Evolutionary conservation across 2,797 vertebrate genomes (phyloP), one percentile per base, ranked within the genome.

Genomic region (Acanthiza pusilla): DNA sequence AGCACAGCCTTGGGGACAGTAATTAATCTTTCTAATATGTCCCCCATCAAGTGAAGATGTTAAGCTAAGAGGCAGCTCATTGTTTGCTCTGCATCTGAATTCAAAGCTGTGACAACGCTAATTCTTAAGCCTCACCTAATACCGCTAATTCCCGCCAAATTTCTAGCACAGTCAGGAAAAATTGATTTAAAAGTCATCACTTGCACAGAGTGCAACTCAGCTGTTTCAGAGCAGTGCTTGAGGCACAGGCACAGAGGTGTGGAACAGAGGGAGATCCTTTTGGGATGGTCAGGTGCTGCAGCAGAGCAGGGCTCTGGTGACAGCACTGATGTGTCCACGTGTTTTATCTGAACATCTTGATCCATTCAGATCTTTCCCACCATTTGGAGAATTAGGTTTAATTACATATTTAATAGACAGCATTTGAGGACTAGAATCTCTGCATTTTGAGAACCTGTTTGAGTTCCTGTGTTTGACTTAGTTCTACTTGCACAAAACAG

Each of bases 51-150:
- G 61, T 43, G 68, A 92, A 95, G 93, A 57, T 34, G 58, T 75
- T 89, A 60, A 94, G 87, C 79, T 76, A 67, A 50, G 79, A 86
- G 45, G 88, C 79, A 92, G 92, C 45, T 82, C 88, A 91, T 36
- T 92, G 89, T 91, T 72, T 76, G 76, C 79, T 53, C 75, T 15
- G 65, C 7, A 10, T 45, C 58, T 38, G 51, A 83, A 85, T 75
- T 34, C 51, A 78, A 57, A 78, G 87, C 68, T 15, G 36, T 40
- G 82, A 62, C 3, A 6, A 51, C 0, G 2, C 27, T 90, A 84
- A 88, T 86, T 93, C 93, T 74, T 89, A 94, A 94, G 91, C 91
- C 76, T 89, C 55, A 88, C 92, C 83, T 94, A 96, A 95, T 86
- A 43, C 76, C 0, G 0, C 55, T 91, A 89, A 94, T 86, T 97